Evolutionary conservation across 2,888 invertebrate genomes (phyloP).

Genomic region (Campoplex nolae): DNA sequence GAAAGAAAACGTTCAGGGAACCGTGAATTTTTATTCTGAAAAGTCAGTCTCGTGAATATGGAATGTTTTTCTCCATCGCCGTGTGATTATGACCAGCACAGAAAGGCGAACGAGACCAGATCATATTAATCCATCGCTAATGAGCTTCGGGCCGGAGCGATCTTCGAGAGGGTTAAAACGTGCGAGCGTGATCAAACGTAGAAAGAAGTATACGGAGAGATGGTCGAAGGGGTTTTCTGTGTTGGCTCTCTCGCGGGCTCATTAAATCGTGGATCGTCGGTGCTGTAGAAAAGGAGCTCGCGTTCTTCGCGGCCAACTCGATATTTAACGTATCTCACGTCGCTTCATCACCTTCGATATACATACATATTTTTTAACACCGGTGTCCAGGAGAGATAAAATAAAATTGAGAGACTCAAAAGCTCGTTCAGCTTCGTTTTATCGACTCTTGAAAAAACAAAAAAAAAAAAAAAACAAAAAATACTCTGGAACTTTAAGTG

Average conservation of each 20-base stretch:
- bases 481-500: conserved; percentile 60
- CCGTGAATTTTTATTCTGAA: conserved; percentile 34
- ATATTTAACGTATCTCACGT: conserved; percentile 81
- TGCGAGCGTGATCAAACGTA: conserved; percentile 60
- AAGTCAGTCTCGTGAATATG: background rate
- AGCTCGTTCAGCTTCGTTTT: conserved; percentile 35
- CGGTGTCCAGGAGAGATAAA: conserved; percentile 27
- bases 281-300: conserved; percentile 47
- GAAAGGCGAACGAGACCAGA: conserved; percentile 70
- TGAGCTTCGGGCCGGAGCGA: conserved; percentile 74
- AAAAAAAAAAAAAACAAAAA: background rate
- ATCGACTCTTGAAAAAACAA: conserved; percentile 41
- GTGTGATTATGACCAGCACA: background rate
- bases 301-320: conserved; percentile 72
- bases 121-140: conserved; percentile 83
- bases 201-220: conserved; percentile 53
- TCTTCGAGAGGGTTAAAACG: conserved; percentile 60
- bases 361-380: conserved; percentile 52
- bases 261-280: conserved; percentile 67
- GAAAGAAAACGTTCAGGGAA: conserved; percentile 12
- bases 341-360: conserved; percentile 81
- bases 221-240: conserved; percentile 47
- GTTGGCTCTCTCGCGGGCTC: conserved; percentile 60
- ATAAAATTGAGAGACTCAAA: conserved; percentile 14
- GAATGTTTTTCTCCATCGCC: background rate